Percentiles rank a stretch among this genome's conserved stretches.
Evolutionary conservation across 2,797 vertebrate genomes (phyloP).

Genomic region (Gadopsis bispinosus): DNA sequence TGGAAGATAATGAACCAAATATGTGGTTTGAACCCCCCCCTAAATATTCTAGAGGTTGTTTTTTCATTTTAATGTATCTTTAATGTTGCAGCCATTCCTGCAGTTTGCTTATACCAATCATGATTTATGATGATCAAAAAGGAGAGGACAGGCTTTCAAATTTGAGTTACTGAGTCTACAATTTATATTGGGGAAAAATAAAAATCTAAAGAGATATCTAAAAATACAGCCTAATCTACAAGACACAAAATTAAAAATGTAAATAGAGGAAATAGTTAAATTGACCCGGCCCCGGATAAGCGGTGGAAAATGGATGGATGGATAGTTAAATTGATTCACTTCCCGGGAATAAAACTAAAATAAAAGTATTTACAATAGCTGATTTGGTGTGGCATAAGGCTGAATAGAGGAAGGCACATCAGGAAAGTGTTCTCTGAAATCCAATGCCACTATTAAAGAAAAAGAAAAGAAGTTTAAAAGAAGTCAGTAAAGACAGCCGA

Average conservation of each 20-base stretch:
- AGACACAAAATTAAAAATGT: slow-evolving; percentile 61
- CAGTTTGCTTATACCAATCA: background rate
- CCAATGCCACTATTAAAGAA: slow-evolving; percentile 10
- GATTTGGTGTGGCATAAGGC: slow-evolving; percentile 15
- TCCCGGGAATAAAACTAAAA: slow-evolving; percentile 41
- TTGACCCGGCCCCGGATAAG: no score
- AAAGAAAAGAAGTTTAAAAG: slow-evolving; percentile 13
- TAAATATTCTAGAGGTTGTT: background rate
- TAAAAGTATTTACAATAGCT: slow-evolving; percentile 47
- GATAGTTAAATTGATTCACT: no score
- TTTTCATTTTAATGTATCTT: slow-evolving; percentile 18
- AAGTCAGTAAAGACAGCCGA: slow-evolving; percentile 5
- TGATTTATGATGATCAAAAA: background rate
- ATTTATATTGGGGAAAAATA: slow-evolving; percentile 27
- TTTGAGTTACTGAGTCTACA: slow-evolving; percentile 9
- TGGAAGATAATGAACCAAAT: background rate
- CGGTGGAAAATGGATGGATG: no score
- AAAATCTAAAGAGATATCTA: slow-evolving; percentile 14
- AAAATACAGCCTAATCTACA: slow-evolving; percentile 33
- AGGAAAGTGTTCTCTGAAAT: background rate
- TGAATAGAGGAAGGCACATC: background rate
- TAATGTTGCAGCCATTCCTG: slow-evolving; percentile 21
- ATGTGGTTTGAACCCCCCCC: background rate
- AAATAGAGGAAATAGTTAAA: slow-evolving; percentile 34
- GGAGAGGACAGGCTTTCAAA: background rate